phyloP scores from a whole-genome alignment of 2,797 vertebrate genomes.

The Rallus crepitans region DNA sequence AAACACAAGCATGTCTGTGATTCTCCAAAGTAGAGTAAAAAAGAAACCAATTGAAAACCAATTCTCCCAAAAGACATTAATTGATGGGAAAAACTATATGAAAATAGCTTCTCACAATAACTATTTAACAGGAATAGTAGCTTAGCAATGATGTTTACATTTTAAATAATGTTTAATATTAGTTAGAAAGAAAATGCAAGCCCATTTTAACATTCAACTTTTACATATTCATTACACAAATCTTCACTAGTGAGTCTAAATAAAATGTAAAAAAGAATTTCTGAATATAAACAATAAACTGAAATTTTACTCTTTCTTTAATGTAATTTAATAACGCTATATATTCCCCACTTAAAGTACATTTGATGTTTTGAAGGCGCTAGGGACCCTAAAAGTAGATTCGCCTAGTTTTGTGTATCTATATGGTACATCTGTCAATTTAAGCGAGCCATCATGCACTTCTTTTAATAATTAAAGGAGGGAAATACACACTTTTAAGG shows the following conservation, averaged over 20 bases:
- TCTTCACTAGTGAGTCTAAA: background rate
- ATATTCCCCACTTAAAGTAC: background rate
- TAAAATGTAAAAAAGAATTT: background rate
- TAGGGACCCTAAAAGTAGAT: background rate
- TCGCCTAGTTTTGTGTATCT: background rate
- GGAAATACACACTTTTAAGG: background rate
- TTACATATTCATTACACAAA: background rate
- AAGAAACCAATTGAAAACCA: background rate
- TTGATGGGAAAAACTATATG: background rate
- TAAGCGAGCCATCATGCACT: background rate
- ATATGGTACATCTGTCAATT: background rate
- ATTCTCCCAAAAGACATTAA: background rate
- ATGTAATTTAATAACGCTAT: background rate
- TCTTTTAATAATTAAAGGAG: background rate
- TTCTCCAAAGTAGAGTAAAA: background rate
- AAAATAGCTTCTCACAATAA: background rate
- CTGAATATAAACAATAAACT: background rate
- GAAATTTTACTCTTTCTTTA: background rate
- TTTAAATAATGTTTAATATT: background rate
- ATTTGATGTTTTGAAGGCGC: background rate
- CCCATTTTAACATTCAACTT: background rate
- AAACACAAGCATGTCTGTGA: background rate
- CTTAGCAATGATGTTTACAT: background rate
- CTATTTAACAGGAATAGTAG: background rate
- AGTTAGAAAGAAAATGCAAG: background rate